Conservation (phyloP, 2,888 invertebrate genomes). For the Aspidiotus rigidus region DNA sequence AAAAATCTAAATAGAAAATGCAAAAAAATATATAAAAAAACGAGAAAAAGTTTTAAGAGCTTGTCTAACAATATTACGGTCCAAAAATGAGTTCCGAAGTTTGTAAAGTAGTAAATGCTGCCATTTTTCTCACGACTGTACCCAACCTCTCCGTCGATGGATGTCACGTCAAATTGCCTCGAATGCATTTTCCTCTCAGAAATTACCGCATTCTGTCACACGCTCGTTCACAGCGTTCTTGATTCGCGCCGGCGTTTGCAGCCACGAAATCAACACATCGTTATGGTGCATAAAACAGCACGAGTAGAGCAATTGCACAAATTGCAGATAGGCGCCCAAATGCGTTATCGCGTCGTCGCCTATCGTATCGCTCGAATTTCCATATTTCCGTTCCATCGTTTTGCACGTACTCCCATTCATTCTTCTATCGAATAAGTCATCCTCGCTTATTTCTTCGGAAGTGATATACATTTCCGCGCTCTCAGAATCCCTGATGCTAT, state of each 20-base stretch:
- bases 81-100: too few relatives aligned
- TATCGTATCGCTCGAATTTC: not conserved
- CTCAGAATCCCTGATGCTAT: not conserved
- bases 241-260: not conserved
- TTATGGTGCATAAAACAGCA: conserved; percentile 8
- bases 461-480: not conserved
- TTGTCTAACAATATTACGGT: too few relatives aligned
- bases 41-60: too few relatives aligned
- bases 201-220: conserved; percentile 18
- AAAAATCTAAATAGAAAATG: too few relatives aligned
- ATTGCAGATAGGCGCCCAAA: conserved; percentile 17
- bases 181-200: not conserved
- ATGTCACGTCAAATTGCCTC: too few relatives aligned
- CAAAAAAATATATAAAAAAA: too few relatives aligned
- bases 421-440: too few relatives aligned
- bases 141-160: too few relatives aligned
- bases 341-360: conserved; percentile 17
- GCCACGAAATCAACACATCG: conserved; percentile 18
- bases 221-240: conserved; percentile 12
- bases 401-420: not conserved
- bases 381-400: not conserved
- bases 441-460: not conserved
- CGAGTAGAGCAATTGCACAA: conserved; percentile 24
- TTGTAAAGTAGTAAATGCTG: too few relatives aligned
- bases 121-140: too few relatives aligned